Conservation (phyloP, 2,888 invertebrate genomes). For the Mellilla xanthometata region DNA sequence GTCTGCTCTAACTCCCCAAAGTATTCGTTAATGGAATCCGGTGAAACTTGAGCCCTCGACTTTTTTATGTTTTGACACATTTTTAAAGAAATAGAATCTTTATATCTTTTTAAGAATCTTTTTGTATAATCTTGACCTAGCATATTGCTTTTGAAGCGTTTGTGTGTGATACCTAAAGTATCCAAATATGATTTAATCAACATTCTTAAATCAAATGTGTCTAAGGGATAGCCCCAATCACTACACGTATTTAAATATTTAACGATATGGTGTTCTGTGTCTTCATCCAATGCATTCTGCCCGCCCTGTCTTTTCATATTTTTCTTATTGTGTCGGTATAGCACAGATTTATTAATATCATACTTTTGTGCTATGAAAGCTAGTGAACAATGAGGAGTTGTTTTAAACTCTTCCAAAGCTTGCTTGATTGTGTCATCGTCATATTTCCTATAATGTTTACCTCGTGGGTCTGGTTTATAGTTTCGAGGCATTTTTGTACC, state of each 20-base stretch:
- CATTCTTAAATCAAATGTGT: background rate
- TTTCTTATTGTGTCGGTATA: background rate
- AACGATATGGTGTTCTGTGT: background rate
- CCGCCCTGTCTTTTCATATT: background rate
- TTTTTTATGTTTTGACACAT: background rate
- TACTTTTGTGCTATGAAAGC: background rate
- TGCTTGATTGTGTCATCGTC: background rate
- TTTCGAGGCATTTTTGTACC: background rate
- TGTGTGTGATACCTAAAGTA: background rate
- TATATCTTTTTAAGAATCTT: background rate
- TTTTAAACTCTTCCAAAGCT: background rate
- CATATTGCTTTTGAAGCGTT: background rate
- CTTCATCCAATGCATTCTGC: background rate
- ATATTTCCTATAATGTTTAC: background rate
- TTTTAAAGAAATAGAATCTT: background rate
- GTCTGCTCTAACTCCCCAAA: background rate
- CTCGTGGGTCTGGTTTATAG: background rate
- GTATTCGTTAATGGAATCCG: conserved; percentile 16
- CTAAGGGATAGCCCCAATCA: background rate
- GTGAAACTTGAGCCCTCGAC: conserved; percentile 10
- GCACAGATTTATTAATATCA: background rate
- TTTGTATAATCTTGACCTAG: background rate
- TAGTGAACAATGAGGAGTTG: background rate
- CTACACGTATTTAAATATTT: background rate
- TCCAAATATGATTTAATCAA: background rate